A percentile compares a stretch with the other conserved stretches of the same genome.
Conservation (phyloP, 2,888 invertebrate species). For the Hypolimnas misippus region DNA sequence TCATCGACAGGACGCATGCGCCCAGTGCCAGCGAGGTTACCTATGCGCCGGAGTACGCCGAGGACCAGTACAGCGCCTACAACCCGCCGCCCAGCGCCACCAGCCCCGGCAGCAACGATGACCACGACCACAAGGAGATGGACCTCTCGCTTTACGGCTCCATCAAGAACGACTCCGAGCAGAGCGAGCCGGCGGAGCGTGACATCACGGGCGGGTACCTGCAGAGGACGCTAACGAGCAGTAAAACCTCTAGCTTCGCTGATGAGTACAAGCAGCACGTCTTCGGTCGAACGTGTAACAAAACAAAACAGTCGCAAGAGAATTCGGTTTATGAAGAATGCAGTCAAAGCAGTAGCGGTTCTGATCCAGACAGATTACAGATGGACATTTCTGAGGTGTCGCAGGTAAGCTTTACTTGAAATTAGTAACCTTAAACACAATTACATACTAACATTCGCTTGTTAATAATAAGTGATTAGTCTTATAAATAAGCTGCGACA, state of each 20-base stretch:
- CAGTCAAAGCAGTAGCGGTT: constrained; percentile 88
- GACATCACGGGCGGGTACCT: constrained; percentile 59
- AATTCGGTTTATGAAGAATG: constrained; percentile 83
- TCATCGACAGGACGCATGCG: constrained; percentile 64
- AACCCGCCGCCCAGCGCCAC: constrained; percentile 57
- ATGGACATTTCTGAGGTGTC: constrained; percentile 86
- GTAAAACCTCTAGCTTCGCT: constrained; percentile 58
- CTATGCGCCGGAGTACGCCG: constrained; percentile 68
- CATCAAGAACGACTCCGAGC: constrained; percentile 70
- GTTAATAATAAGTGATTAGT: not conserved
- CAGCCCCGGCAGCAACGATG: constrained; percentile 69
- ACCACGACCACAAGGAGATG: constrained; percentile 77
- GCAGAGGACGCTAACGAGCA: constrained; percentile 57
- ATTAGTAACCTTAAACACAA: not conserved
- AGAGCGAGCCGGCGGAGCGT: constrained; percentile 52
- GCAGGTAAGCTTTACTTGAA: constrained; percentile 59
- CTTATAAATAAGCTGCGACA: not conserved
- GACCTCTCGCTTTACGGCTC: constrained; percentile 74
- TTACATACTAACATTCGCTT: not conserved
- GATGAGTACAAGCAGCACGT: constrained; percentile 73
- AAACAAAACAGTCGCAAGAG: constrained; percentile 67
- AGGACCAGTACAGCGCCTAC: constrained; percentile 69
- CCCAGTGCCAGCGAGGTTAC: constrained; percentile 50
- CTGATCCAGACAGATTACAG: constrained; percentile 89
- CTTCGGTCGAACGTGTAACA: constrained; percentile 59